These are phyloP conservation scores for Diuraphis noxia DNA, from an alignment of 1,140 invertebrate genomes.

Conservation along the genomic window DNA sequence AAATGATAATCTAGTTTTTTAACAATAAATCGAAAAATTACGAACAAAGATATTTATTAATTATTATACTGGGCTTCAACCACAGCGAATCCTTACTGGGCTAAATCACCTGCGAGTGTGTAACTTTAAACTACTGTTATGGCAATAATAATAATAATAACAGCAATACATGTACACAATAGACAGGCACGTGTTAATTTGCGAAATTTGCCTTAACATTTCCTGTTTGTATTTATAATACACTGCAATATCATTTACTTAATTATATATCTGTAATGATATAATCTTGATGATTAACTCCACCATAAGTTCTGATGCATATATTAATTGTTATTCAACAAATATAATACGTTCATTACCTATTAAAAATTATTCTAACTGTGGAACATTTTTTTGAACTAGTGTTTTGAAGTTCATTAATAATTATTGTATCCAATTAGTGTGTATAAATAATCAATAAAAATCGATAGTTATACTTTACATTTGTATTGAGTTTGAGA, in stretches of 20 bases:
- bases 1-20: not conserved
- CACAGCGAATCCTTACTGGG: not conserved
- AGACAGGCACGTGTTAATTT: not conserved
- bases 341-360: not conserved
- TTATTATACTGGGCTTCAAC: not conserved
- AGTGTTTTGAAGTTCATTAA: not conserved
- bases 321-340: not conserved
- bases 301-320: not conserved
- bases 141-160: not conserved
- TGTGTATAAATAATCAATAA: not conserved
- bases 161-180: not conserved
- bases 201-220: not conserved
- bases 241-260: not conserved
- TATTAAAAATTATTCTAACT: not conserved
- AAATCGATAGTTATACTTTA: not conserved
- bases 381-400: not conserved
- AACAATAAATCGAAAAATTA: not conserved
- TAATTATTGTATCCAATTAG: not conserved
- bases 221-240: slow-evolving; percentile 9
- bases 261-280: not conserved
- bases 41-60: not conserved
- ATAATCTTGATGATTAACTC: not conserved
- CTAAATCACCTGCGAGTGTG: not conserved
- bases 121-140: slow-evolving; percentile 4
- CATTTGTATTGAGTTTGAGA: not conserved